Percentiles rank a stretch among this genome's conserved stretches.
Evolutionary conservation across 30 jellyfish, hydroid and myxozoan species (phyloP).

Genomic region (Pelagia noctiluca): DNA sequence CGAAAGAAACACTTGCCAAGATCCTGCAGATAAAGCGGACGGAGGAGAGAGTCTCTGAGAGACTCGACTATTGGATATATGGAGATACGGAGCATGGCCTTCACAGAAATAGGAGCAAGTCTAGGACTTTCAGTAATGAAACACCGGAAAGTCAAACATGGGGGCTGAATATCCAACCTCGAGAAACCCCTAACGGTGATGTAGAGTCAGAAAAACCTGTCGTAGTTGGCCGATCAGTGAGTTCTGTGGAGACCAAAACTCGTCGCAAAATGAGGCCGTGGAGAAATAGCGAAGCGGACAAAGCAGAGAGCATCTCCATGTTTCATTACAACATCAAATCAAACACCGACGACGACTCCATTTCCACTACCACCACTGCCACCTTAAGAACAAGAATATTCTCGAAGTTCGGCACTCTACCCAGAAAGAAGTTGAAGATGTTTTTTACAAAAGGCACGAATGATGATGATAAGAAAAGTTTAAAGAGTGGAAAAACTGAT

Average conservation of each 20-base stretch:
- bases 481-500: conserved; percentile 4
- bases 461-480: conserved; percentile 34
- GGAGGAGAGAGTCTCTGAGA: conserved; percentile 50
- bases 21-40: conserved; percentile 39
- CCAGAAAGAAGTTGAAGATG: conserved; percentile 43
- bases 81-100: conserved; percentile 25
- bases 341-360: conserved; percentile 22
- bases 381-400: conserved; percentile 38
- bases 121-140: background rate
- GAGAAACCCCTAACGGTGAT: background rate
- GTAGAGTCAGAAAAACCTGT: background rate
- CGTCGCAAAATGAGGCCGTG: conserved; percentile 5
- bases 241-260: conserved; percentile 20
- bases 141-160: conserved; percentile 15
- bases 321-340: conserved; percentile 49
- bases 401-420: conserved; percentile 47
- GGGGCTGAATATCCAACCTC: conserved; percentile 19
- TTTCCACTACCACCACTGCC: conserved; percentile 33
- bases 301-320: conserved; percentile 63
- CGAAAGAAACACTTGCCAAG: conserved; percentile 31
- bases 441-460: conserved; percentile 44
- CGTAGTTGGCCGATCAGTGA: conserved; percentile 41
- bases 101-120: background rate
- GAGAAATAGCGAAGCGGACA: conserved; percentile 18
- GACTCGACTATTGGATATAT: conserved; percentile 66